Evolutionary conservation across 2,113 vertebrate genomes (phyloP), one percentile per base, ranked within the genome.

Genomic region (Muntiacus reevesi): DNA sequence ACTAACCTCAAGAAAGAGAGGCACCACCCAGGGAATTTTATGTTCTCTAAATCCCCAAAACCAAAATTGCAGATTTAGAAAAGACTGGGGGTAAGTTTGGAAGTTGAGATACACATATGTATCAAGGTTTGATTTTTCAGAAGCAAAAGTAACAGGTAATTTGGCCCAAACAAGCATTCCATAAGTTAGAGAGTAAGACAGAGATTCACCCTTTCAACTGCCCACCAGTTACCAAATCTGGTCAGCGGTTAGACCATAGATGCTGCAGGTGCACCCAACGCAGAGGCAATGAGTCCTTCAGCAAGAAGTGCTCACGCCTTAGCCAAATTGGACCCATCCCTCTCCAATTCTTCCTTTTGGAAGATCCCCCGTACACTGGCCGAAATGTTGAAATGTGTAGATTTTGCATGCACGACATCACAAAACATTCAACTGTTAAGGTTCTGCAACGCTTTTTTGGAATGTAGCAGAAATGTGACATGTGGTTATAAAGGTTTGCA

Each of bases 331-430:
- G 92, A 91, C 45, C 78, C 6, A 2, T 52, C n/a, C 47, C 7
- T 55, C 62, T 78, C 84, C 95, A 98, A 96, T 97, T 98, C 93
- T 91, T 97, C 90, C 91, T 4, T 0, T 96, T 95, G 97, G 94
- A 98, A 98, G 98, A 97, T 87, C 97, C 76, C 25, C 79, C 0
- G 98, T 99, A 99, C 99, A 99, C 99, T 98, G 98, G 95, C 97
- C 95, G 97, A 99, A 99, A 99, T 99, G 99, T 99, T 99, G 99
- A 99, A 99, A 99, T 99, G 97, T 98, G 96, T 98, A 16, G 16
- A 98, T 97, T 98, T 99, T 98, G 99, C 98, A 99, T 99, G 98
- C 98, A 99, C 99, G 67, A 98, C 97, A 98, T 99, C 97, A 98
- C 98, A 98, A 98, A 98, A 98, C 98, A 98, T 98, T 94, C 98